Evolutionary conservation across 1,140 invertebrate species (phyloP).

Genomic region (Drosophila nasuta): DNA sequence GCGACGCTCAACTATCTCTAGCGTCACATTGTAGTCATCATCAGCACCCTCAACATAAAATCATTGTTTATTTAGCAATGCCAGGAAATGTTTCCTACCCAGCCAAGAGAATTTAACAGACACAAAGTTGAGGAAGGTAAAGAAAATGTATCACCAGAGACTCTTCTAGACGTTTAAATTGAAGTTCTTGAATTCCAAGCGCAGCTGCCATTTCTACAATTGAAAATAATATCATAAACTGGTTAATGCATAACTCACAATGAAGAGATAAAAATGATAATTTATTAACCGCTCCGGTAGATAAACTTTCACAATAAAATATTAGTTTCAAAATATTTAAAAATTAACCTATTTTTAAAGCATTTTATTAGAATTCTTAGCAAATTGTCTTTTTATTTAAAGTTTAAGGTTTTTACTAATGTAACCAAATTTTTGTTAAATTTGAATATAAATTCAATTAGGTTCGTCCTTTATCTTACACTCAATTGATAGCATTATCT

Average conservation of each 20-base stretch:
- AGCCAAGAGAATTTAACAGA: background rate
- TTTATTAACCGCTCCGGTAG: too few species aligned
- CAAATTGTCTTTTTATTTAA: too few species aligned
- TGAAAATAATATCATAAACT: too few species aligned
- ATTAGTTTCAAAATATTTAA: too few species aligned
- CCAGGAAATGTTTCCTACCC: constrained; percentile 10
- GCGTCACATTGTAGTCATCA: constrained; percentile 40
- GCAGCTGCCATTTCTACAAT: too few species aligned
- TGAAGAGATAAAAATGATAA: too few species aligned
- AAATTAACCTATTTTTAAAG: too few species aligned
- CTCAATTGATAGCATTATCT: background rate
- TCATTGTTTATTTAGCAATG: constrained; percentile 41
- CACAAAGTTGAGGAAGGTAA: background rate
- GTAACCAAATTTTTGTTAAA: too few species aligned
- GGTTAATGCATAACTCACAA: too few species aligned
- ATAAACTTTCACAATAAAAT: too few species aligned
- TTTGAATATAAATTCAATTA: background rate
- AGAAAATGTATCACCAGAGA: constrained; percentile 4
- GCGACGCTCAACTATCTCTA: constrained; percentile 15
- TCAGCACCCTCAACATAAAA: constrained; percentile 24
- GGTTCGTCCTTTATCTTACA: background rate
- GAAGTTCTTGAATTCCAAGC: background rate
- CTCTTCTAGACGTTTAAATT: background rate
- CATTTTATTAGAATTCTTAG: too few species aligned
- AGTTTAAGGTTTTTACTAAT: too few species aligned